Base-by-base conservation (phyloP, 2,113 vertebrate species). In the Protobothrops mucrosquamatus region DNA sequence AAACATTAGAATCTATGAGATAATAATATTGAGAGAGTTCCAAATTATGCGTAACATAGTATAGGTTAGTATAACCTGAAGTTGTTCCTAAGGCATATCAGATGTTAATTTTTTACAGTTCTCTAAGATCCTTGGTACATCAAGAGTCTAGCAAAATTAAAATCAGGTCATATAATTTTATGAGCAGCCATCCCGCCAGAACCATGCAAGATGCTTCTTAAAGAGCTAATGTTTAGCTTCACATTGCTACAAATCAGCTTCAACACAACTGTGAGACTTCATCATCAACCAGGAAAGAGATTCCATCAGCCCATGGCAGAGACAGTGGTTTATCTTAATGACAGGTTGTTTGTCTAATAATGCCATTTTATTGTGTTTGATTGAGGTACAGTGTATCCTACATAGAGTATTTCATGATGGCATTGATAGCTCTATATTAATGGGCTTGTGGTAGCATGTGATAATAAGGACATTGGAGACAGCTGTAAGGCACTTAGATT, bases 381-480 rank as follows among this genome's bases (percentile, higher is more conserved):
- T 43, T 81, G 74, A 81, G 34, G 74, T 81, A 39, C 74, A 52
- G 11, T 11, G 59, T n/a, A 69, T 39, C 3, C 23, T 89, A 22
- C 20, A 22, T 23, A n/a, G 51, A 81, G 18, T 88, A 52, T 85
- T 34, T 39, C 24, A 39, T 56, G 34, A 91, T 55, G n/a, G 29
- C 34, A 23, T 4, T 85, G n/a, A 54, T 56, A 69, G 11, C 22
- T 56, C 48, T 26, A 54, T 34, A 91, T 24, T 56, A 24, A 56
- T 56, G 14, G n/a, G 20, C 12, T 74, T 91, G 51, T 15, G 15
- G 9, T n/a, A 57, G 3, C 29, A 26, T 52, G 2, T 29, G 39
- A 51, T 15, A 48, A 1, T 15, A 9, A 1, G 11, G 64, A 81
- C n/a, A 74, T 0, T 0, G 11, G 90, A 10, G 8, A 1, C 1